A percentile compares a stretch with the other conserved stretches of the same genome.
phyloP scores from a whole-genome alignment of 2,797 vertebrate species.

The Carduelis carduelis region DNA sequence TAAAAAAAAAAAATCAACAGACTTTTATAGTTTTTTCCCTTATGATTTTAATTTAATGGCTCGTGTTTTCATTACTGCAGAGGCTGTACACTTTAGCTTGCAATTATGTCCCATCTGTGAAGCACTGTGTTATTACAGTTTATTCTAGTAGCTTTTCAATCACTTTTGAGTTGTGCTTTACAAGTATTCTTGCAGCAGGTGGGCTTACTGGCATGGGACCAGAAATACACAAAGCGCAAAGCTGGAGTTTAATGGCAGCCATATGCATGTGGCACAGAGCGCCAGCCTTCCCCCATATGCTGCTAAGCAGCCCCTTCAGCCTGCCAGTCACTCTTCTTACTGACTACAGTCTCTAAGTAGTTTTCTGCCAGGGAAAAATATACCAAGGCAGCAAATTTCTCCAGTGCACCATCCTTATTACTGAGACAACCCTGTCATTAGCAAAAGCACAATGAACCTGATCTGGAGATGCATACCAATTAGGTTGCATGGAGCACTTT shows the following conservation, averaged over 20 bases:
- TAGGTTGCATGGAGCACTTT: slow-evolving; percentile 90
- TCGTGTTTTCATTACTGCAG: slow-evolving; percentile 84
- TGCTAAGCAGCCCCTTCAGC: slow-evolving; percentile 80
- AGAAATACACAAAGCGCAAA: slow-evolving; percentile 83
- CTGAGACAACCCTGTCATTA: slow-evolving; percentile 97
- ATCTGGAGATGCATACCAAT: slow-evolving; percentile 99
- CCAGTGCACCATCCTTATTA: slow-evolving; percentile 90
- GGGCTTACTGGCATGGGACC: slow-evolving; percentile 83
- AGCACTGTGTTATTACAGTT: slow-evolving; percentile 86
- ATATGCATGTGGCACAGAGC: slow-evolving; percentile 79
- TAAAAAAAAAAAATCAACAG: slow-evolving; percentile 79
- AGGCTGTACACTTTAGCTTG: slow-evolving; percentile 85
- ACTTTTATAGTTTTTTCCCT: slow-evolving; percentile 82
- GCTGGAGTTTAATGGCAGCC: slow-evolving; percentile 84
- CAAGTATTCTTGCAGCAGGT: slow-evolving; percentile 88
- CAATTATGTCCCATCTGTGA: slow-evolving; percentile 87
- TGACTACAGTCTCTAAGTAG: slow-evolving; percentile 83
- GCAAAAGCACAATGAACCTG: slow-evolving; percentile 96
- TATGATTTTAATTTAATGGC: slow-evolving; percentile 88
- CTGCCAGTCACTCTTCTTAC: slow-evolving; percentile 85
- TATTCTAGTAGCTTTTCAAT: slow-evolving; percentile 87
- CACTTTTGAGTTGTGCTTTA: slow-evolving; percentile 88
- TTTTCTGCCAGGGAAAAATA: slow-evolving; percentile 85
- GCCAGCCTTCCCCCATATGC: slow-evolving; percentile 83
- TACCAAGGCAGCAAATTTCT: slow-evolving; percentile 88